These are phyloP conservation scores for Oryzias celebensis DNA, from an alignment of 2,113 vertebrate species.

Conservation along the genomic window DNA sequence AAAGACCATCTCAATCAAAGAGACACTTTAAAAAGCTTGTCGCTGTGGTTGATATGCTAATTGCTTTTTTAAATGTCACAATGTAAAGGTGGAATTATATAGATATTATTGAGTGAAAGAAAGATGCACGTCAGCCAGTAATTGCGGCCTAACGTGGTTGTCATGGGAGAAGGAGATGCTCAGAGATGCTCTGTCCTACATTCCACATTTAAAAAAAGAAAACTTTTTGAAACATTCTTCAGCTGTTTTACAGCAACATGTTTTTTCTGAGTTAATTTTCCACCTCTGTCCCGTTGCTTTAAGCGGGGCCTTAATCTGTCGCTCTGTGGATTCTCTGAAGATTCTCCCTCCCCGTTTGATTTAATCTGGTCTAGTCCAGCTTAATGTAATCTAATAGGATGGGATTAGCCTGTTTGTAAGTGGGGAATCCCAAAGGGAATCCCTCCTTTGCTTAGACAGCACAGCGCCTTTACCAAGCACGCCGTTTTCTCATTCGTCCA, in stretches of 20 bases:
- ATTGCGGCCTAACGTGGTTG: constrained; percentile 7
- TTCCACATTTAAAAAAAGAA: neutral
- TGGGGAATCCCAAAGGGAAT: constrained; percentile 40
- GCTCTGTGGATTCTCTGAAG: constrained; percentile 55
- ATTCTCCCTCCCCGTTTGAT: constrained; percentile 52
- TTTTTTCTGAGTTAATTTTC: constrained; percentile 4
- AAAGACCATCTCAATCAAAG: constrained; percentile 54
- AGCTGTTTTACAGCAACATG: constrained; percentile 14
- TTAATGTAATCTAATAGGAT: constrained; percentile 63
- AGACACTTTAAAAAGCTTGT: constrained; percentile 41
- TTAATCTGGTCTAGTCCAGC: constrained; percentile 61
- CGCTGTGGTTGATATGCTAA: constrained; percentile 48
- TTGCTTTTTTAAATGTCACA: constrained; percentile 58
- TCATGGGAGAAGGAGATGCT: constrained; percentile 30
- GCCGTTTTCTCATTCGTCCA: neutral
- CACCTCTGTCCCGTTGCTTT: constrained; percentile 16
- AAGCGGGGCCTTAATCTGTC: constrained; percentile 60
- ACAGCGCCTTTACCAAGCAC: constrained; percentile 15
- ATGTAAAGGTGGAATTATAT: constrained; percentile 59
- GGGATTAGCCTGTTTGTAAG: constrained; percentile 58
- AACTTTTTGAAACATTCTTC: neutral
- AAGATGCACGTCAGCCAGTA: constrained; percentile 42
- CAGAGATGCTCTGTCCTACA: constrained; percentile 1
- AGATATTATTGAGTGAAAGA: constrained; percentile 39
- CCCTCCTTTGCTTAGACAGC: constrained; percentile 26